These are phyloP conservation scores for Montipora capricornis DNA, from an alignment of 64 coral and sea anemone genomes.

Conservation along the genomic window DNA sequence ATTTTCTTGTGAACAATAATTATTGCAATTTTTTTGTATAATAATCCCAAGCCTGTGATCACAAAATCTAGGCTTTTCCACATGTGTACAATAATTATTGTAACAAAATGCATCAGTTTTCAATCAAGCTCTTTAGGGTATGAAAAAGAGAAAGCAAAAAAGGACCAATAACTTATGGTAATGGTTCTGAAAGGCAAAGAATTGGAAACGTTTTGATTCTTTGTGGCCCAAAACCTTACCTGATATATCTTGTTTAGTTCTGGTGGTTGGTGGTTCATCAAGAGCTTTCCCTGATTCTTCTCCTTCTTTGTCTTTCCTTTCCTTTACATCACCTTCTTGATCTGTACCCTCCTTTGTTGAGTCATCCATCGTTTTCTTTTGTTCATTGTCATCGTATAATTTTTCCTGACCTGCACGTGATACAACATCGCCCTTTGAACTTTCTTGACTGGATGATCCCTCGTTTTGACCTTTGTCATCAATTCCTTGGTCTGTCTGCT, in stretches of 20 bases:
- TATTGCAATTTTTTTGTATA: too few relatives aligned
- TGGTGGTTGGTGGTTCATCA: constrained; percentile 12
- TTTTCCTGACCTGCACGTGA: constrained; percentile 5
- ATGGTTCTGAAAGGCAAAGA: too few relatives aligned
- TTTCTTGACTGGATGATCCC: constrained; percentile 6
- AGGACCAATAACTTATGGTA: too few relatives aligned
- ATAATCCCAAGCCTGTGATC: too few relatives aligned
- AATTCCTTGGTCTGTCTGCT: constrained; percentile 9
- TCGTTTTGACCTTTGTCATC: not conserved
- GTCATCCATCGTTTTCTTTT: constrained; percentile 55
- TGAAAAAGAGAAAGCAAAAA: too few relatives aligned
- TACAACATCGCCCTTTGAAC: constrained; percentile 12
- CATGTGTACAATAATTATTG: too few relatives aligned
- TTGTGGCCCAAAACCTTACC: not conserved
- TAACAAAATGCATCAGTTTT: too few relatives aligned
- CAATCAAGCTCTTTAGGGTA: too few relatives aligned
- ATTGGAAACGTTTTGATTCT: too few relatives aligned
- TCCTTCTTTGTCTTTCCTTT: constrained; percentile 7
- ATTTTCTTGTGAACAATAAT: too few relatives aligned
- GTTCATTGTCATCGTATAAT: constrained; percentile 23
- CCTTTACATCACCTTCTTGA: constrained; percentile 17
- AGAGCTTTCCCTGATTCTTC: constrained; percentile 15
- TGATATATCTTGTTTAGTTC: constrained; percentile 14
- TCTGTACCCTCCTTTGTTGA: constrained; percentile 43
- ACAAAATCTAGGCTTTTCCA: too few relatives aligned